phyloP scores from a whole-genome alignment of 1,140 invertebrate genomes.

The Elysia chlorotica region DNA sequence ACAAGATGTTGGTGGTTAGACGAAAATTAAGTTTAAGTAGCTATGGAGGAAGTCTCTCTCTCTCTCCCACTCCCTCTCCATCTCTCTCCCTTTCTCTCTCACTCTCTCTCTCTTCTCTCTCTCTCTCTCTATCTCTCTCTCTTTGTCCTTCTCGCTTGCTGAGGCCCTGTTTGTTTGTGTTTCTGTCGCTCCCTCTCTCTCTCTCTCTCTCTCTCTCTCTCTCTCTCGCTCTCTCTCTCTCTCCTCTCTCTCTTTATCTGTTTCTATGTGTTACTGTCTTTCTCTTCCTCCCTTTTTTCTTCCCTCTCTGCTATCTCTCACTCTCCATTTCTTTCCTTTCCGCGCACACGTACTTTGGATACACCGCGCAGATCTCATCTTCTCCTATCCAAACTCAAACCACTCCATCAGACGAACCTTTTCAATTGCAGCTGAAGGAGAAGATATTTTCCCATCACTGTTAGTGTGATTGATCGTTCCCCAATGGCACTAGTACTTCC shows the following conservation, averaged over 20 bases:
- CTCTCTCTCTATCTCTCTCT: constrained; percentile 3
- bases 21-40: no score
- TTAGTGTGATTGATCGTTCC: no score
- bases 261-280: neutral
- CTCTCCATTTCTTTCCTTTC: neutral
- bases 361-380: no score
- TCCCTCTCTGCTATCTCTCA: neutral
- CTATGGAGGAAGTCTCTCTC: constrained; percentile 1
- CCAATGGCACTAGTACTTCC: no score
- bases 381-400: no score
- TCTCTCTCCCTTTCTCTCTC: constrained; percentile 15
- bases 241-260: neutral
- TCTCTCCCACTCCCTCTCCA: constrained; percentile 7
- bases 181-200: neutral
- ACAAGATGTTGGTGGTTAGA: no score
- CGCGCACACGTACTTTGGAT: neutral
- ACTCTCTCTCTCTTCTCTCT: constrained; percentile 13
- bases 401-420: no score
- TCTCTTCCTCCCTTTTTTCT: neutral
- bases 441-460: no score
- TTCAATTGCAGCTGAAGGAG: no score
- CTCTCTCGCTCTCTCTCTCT: neutral
- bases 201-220: neutral
- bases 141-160: neutral
- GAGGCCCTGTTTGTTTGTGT: neutral